Evolutionary conservation across 1,140 invertebrate species (phyloP), one percentile per base, ranked within the genome.

Genomic region (Idris sp.): DNA sequence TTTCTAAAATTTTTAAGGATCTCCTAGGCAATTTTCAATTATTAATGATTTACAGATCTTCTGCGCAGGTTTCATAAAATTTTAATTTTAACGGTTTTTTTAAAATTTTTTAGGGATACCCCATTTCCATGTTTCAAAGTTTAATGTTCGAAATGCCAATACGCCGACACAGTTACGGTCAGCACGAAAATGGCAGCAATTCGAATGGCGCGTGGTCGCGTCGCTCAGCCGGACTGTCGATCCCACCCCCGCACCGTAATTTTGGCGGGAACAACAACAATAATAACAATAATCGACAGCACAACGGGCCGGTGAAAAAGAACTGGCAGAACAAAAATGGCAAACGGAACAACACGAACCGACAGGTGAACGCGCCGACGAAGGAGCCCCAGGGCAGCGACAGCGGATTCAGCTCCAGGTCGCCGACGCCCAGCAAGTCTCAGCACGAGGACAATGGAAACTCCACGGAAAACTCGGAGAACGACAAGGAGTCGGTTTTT

Each of bases 381-480:
- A 81, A 81, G 40, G 82, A 85, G 19, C 62, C 76, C 26, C 84
- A 83, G 51, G 77, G 76, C 33, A 85, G 80, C 40, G 84, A 87
- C 40, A 87, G 82, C 62, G 82, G 85, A 0, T 79, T 86, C 46
- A 84, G 81, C 69, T 86, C 85, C 4, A 79, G 85, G 31, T 86
- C 86, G 13, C 81, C 84, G 19, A 87, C 84, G 10, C 84, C 86
- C 0, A 85, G 79, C 38, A 87, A 86, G 72, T 74, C 81, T 40
- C 80, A 81, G 5, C 68, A 71, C 4, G 82, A 83, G 25, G 79
- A 79, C 68, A 86, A 79, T 71, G n/a, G n/a, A n/a, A n/a, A n/a
- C n/a, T 76, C 81, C 49, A 84, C 82, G 11, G 85, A 87, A 59
- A 86, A 80, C 56, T 87, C 82, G 13, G 86, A n/a, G n/a, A n/a